Base-by-base conservation (phyloP, 2,888 invertebrate genomes). In the Homarus gammarus region DNA sequence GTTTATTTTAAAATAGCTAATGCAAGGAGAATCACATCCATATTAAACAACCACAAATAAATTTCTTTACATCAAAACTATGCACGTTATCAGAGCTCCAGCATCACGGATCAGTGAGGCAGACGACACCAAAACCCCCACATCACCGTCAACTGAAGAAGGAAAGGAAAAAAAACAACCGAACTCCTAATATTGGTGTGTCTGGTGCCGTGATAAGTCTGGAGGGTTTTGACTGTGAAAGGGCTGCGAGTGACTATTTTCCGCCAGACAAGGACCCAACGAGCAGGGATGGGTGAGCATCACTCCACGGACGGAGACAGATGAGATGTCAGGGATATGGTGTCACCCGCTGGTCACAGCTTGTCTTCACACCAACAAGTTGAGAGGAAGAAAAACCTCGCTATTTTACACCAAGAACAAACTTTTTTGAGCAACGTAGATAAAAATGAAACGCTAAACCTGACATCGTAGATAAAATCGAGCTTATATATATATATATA, bases 171-270 rank as follows among this genome's bases (percentile, higher is more conserved):
- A 77, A 49, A 77, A 49, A 44, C 6, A 44, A 12, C 44, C 5
- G 36, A 77, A 56, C 56, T 79, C 79, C 31, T 83, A 83, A 83
- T 83, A 83, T 83, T 68, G 44, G 36, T 49, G 49, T 44, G 82
- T 83, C 82, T 40, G 70, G 44, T 31, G 44, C 33, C 38, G 44
- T 70, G 81, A 64, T 81, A 61, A 64, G 33, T 56, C 79, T 51
- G 56, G 56, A 36, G 56, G 81, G 40, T 68, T 44, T 64, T 81
- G 81, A 33, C 64, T 31, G 40, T 22, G 38, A 81, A 81, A 38
- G 64, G 64, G 38, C 81, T n/a, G 36, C 68, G 40, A 40, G 82
- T n/a, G n/a, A 70, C 82, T 49, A 70, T 83, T 70, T 83, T 83
- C 82, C 49, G 8, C 44, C 22, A 64, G 68, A 56, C 56, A 79